Evolutionary conservation across 2,797 vertebrate genomes (phyloP).

Genomic region (Pelobates cultripes): DNA sequence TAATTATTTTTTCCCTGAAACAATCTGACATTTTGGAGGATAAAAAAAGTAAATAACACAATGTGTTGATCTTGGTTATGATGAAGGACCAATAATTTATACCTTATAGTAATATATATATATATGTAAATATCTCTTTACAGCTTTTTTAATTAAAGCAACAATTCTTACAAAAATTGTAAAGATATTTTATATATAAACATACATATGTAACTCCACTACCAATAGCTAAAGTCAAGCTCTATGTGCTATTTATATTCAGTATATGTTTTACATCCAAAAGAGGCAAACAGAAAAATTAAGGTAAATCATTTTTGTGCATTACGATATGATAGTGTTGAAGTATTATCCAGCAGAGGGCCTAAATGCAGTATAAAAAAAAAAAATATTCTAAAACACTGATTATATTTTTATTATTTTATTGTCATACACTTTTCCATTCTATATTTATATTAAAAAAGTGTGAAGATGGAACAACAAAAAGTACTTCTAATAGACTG

Average conservation of each 20-base stretch:
- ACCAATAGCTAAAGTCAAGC: slow-evolving; percentile 8
- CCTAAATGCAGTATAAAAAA: slow-evolving; percentile 65
- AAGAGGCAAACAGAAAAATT: slow-evolving; percentile 45
- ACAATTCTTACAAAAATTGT: slow-evolving; percentile 68
- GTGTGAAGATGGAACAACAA: slow-evolving; percentile 52
- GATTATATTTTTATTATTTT: slow-evolving; percentile 77
- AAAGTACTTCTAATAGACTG: slow-evolving; percentile 65
- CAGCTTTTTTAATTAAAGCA: slow-evolving; percentile 73
- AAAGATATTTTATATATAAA: slow-evolving; percentile 70
- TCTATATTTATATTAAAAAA: slow-evolving; percentile 60
- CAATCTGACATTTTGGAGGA: slow-evolving; percentile 49
- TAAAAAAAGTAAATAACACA: slow-evolving; percentile 43
- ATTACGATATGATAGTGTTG: slow-evolving; percentile 55
- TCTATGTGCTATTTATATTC: slow-evolving; percentile 4
- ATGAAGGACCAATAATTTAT: slow-evolving; percentile 76
- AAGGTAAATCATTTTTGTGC: slow-evolving; percentile 63
- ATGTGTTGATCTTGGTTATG: slow-evolving; percentile 58
- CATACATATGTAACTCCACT: slow-evolving; percentile 10
- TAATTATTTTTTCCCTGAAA: slow-evolving; percentile 67
- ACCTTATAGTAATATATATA: slow-evolving; percentile 68
- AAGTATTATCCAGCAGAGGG: slow-evolving; percentile 75
- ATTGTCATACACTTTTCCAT: slow-evolving; percentile 62
- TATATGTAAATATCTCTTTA: slow-evolving; percentile 77
- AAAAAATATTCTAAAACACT: slow-evolving; percentile 61
- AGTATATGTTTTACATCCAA: slow-evolving; percentile 53